Conservation (phyloP, 2,888 invertebrate genomes). For the Xanthia togata region DNA sequence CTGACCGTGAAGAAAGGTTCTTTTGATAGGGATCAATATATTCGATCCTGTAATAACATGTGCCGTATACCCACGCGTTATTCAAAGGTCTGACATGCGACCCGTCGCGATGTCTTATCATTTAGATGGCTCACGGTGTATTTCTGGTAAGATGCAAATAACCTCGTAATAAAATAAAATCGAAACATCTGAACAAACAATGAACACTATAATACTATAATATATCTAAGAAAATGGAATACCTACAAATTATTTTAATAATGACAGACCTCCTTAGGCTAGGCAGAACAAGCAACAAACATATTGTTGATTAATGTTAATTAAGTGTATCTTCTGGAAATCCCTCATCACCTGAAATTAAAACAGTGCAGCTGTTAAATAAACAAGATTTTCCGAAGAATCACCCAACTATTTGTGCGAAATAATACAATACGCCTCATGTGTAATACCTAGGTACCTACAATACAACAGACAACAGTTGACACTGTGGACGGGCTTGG, state of each 20-base stretch:
- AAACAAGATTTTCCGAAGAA: background rate
- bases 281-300: background rate
- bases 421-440: background rate
- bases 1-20: conserved; percentile 24
- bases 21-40: conserved; percentile 20
- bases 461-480: background rate
- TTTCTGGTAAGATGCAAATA: background rate
- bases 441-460: background rate
- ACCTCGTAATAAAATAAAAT: background rate
- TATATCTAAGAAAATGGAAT: background rate
- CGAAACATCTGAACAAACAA: conserved; percentile 16
- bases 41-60: conserved; percentile 18
- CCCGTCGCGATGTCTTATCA: conserved; percentile 4
- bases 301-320: background rate
- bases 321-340: background rate
- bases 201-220: background rate
- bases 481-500: conserved; percentile 27
- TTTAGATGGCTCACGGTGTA: background rate
- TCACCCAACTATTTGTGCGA: background rate
- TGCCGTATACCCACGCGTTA: conserved; percentile 19
- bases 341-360: background rate
- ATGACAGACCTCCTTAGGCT: too few relatives aligned
- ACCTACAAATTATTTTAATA: background rate
- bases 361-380: background rate
- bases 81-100: conserved; percentile 23